These are phyloP conservation scores for Eretmocerus hayati DNA, from an alignment of 2,888 invertebrate species.

Conservation along the genomic window DNA sequence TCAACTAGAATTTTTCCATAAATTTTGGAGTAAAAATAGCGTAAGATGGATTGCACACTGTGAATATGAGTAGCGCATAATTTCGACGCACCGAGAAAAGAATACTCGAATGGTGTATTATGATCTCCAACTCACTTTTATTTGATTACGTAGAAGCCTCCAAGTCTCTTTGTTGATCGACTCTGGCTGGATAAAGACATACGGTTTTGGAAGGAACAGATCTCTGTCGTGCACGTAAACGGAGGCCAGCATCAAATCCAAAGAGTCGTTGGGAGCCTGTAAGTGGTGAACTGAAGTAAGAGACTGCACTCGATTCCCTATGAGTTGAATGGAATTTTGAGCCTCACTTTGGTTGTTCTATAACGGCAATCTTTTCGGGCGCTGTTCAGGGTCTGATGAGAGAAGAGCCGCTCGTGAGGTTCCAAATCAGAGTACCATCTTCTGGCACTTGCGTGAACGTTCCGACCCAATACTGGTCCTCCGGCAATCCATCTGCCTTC, in stretches of 20 bases:
- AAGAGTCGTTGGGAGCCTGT: conserved; percentile 59
- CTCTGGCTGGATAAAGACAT: conserved; percentile 62
- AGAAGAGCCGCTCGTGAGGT: conserved; percentile 52
- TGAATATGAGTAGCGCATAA: no score
- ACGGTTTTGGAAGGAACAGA: conserved; percentile 36
- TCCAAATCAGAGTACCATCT: conserved; percentile 29
- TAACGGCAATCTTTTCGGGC: conserved; percentile 44
- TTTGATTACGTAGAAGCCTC: conserved; percentile 58
- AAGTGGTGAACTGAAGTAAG: not conserved
- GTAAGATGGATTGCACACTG: no score
- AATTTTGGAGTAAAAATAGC: no score
- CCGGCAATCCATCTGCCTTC: conserved; percentile 34
- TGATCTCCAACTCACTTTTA: conserved; percentile 36
- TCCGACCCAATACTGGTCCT: conserved; percentile 34
- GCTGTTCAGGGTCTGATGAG: conserved; percentile 57
- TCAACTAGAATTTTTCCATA: no score
- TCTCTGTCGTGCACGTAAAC: conserved; percentile 64
- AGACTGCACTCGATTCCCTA: no score
- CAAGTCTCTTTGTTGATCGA: conserved; percentile 59
- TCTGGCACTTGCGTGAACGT: conserved; percentile 31
- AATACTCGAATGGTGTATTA: no score
- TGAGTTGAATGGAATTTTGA: no score
- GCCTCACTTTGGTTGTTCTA: not conserved
- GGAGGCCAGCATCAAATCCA: conserved; percentile 62
- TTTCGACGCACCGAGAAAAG: no score